Evolutionary conservation across 2,888 invertebrate species (phyloP), one percentile per base, ranked within the genome.

Genomic region (Tuberolachnus salignus): DNA sequence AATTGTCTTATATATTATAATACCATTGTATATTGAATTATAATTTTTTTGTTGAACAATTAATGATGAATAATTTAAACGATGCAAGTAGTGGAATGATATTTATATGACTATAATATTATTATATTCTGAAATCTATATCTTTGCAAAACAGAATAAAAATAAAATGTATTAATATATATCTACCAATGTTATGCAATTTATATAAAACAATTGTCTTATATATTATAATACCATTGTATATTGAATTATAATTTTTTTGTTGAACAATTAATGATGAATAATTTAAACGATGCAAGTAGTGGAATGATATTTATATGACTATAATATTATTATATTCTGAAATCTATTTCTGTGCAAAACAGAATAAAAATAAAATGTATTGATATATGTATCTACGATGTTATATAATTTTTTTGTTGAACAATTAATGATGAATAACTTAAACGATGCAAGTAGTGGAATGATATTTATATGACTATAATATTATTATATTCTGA

Each of bases 221-320:
- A 34, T 34, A 34, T 34, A 4, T 34, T 34, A 34, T 34, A 4
- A n/a, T n/a, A n/a, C n/a, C n/a, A n/a, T n/a, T n/a, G n/a, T 57
- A 70, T 70, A 57, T 70, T 70, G 70, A 57, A 57, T 23, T 44
- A 11, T 23, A 51, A 8, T 34, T n/a, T n/a, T 13, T 21, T 34
- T 34, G 3, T 19, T 21, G 8, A 61, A 61, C 11, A n/a, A 42
- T 34, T 23, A 3, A 61, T n/a, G 59, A 59, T 59, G 26, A 59
- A 59, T 2, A 26, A 34, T 16, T 57, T 23, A 21, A 34, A 74
- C 23, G 13, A 53, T 74, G 34, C 49, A 49, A 49, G 21, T 51
- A 72, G 71, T 72, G 71, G n/a, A 72, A 59, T 72, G 71, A 72
- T 67, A 67, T 51, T 67, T 51, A 34, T n/a, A 51, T 67, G 67